Conservation (phyloP, 2,113 vertebrate genomes). For the Capreolus pygargus region DNA sequence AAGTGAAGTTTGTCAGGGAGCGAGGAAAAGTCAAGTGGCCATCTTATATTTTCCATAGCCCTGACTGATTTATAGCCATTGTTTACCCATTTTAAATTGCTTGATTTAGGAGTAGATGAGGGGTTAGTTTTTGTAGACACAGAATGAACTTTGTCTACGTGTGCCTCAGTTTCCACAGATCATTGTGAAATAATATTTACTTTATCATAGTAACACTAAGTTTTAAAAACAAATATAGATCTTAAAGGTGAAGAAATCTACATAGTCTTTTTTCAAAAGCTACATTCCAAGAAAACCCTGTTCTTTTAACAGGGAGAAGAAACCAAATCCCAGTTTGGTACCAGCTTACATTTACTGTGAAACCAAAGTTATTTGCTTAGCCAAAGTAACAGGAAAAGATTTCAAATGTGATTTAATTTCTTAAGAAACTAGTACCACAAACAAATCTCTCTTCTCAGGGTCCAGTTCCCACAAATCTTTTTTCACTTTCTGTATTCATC, state of each 20-base stretch:
- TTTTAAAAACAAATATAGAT: neutral
- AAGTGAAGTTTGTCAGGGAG: neutral
- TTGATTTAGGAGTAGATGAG: neutral
- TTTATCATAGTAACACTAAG: neutral
- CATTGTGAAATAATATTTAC: neutral
- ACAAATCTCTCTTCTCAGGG: neutral
- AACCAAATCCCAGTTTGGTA: neutral
- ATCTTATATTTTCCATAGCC: neutral
- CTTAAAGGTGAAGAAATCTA: neutral
- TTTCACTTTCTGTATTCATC: neutral
- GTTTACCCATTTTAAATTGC: neutral
- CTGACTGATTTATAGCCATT: neutral
- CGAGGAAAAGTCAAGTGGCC: neutral
- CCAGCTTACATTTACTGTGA: neutral
- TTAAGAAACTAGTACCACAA: neutral
- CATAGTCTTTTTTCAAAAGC: neutral
- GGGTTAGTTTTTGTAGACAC: neutral
- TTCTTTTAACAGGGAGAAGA: neutral
- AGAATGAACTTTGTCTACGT: neutral
- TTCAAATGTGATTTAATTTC: neutral
- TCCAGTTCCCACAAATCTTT: neutral
- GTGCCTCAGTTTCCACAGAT: neutral
- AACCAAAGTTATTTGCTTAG: neutral
- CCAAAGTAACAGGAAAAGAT: neutral
- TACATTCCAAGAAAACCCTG: neutral